Conservation (phyloP, 2,797 vertebrate species). For the Thamnophis elegans region DNA sequence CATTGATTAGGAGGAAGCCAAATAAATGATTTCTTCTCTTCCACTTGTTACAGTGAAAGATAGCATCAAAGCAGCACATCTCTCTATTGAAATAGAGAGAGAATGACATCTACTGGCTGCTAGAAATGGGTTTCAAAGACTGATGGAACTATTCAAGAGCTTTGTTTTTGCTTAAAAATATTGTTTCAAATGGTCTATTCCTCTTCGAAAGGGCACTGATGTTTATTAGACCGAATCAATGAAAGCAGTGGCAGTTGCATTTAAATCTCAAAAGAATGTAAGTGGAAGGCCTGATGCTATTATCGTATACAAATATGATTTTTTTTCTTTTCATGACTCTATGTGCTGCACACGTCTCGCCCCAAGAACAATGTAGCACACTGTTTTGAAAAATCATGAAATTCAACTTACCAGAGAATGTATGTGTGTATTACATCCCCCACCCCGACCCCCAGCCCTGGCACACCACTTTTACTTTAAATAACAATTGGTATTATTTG, state of each 20-base stretch:
- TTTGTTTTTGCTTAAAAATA: slow-evolving; percentile 4
- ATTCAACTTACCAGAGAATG: background rate
- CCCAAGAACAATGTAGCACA: background rate
- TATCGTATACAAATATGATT: slow-evolving; percentile 14
- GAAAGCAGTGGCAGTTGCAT: slow-evolving; percentile 26
- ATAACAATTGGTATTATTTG: background rate
- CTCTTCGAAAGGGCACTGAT: background rate
- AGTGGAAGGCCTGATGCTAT: slow-evolving; percentile 30
- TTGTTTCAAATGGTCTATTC: background rate
- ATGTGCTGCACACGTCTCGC: background rate
- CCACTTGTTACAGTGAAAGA: slow-evolving; percentile 48
- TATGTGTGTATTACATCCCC: background rate
- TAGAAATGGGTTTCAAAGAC: slow-evolving; percentile 23
- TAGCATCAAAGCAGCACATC: slow-evolving; percentile 40
- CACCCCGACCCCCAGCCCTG: background rate
- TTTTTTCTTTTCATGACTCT: background rate
- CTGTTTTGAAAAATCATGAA: background rate
- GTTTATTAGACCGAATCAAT: slow-evolving; percentile 5
- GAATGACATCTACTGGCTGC: slow-evolving; percentile 72
- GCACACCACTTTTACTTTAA: slow-evolving; percentile 1
- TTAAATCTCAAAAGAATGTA: slow-evolving; percentile 36
- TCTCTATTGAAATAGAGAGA: slow-evolving; percentile 59
- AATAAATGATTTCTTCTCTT: slow-evolving; percentile 42
- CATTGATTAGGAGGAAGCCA: slow-evolving; percentile 59
- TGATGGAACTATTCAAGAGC: slow-evolving; percentile 20